Conservation (phyloP, 2,113 vertebrate genomes). For the Sterrhoptilus dennistouni region DNA sequence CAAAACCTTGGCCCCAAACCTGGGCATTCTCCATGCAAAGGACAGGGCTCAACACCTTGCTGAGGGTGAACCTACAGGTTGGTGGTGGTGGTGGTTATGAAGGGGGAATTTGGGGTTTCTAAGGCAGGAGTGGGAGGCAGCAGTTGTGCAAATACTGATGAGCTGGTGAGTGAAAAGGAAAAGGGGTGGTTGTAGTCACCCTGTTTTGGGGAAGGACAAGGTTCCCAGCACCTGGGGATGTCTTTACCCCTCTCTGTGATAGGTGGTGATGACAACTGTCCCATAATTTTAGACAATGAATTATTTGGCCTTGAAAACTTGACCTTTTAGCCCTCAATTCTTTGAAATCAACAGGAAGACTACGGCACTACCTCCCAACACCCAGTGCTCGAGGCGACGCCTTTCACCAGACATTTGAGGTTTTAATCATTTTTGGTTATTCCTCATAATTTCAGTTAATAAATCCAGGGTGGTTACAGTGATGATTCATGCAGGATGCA, state of each 20-base stretch:
- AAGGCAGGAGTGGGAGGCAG: background rate
- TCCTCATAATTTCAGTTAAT: constrained; percentile 45
- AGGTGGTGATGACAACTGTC: fast-evolving
- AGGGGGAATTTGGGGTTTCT: background rate
- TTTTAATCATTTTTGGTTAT: constrained; percentile 44
- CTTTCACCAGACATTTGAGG: background rate
- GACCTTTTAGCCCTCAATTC: background rate
- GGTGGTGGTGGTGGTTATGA: background rate
- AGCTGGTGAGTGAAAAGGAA: background rate
- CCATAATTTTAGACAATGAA: background rate
- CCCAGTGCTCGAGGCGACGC: background rate
- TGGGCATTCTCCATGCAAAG: background rate
- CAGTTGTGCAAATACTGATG: background rate
- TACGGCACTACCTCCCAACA: background rate
- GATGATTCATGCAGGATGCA: constrained; percentile 60
- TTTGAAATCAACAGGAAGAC: background rate
- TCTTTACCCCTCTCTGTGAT: background rate
- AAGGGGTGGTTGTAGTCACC: background rate
- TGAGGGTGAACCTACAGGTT: background rate
- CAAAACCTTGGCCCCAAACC: background rate
- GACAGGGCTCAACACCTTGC: fast-evolving
- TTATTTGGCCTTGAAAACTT: background rate
- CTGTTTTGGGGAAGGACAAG: background rate
- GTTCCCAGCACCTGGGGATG: background rate
- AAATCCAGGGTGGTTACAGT: constrained; percentile 51